Base-by-base conservation (phyloP, 2,888 invertebrate genomes). In the Crioceris asparagi region DNA sequence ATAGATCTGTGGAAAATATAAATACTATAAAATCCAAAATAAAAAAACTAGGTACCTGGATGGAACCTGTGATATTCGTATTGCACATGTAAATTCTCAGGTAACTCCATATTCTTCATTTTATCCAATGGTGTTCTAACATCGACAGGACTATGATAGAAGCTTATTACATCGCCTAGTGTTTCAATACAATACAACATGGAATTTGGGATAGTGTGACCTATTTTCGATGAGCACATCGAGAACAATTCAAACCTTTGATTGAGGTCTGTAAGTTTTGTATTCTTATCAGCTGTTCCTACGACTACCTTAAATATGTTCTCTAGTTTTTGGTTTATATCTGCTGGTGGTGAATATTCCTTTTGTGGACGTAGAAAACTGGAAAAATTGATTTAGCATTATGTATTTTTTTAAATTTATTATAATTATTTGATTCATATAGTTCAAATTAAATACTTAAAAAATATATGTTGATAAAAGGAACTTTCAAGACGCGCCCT, bases 71-170 rank as follows among this genome's bases (percentile, higher is more conserved):
- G 60, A 60, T 86, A 84, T 31, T 93, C 82, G 40, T 76, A 68
- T 57, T 85, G 82, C 3, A 94, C 70, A 60, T 92, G 82, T 17
- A 96, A 64, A 68, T 96, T 96, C 54, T 81, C 79, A 0, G 94
- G 93, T 34, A 94, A 64, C 18, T 88, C 77, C 56, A 76, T 72
- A 40, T 67, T 71, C 43, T 72, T 74, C 52, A 90, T 57, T 19
- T 73, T 71, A 49, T 91, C 90, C 53, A 78, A 75, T 11, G 90
- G 88, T 14, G 80, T 76, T 3, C 67, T 70, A 0, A 74, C 75
- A 44, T 76, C 71, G 2, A 91, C 74, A 12, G 80, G 74, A 3
- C 80, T 82, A 33, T 66, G 56, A 56, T 90, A 92, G 61, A 84
- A 91, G 3, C 70, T 54, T 36, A 68, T 65, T 1, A 90, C 66